phyloP scores from a whole-genome alignment of 2,113 vertebrate species.

The Pachyramphus minor region DNA sequence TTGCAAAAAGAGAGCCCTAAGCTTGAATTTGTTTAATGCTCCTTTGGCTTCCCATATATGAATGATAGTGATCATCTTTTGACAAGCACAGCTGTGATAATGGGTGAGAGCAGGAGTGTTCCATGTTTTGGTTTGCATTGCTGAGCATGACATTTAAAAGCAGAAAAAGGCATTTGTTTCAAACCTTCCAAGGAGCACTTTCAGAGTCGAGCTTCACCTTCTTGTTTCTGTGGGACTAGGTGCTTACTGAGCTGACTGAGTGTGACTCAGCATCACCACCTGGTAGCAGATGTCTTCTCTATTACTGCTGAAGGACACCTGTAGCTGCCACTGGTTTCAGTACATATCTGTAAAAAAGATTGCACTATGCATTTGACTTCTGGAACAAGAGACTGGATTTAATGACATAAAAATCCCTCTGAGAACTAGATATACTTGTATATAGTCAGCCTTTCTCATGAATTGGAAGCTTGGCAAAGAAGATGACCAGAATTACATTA shows the following conservation, averaged over 20 bases:
- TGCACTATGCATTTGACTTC: background rate
- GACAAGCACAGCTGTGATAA: background rate
- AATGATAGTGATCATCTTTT: slow-evolving; percentile 39
- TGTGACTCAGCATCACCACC: background rate
- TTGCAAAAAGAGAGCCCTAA: slow-evolving; percentile 28
- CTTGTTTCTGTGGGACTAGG: background rate
- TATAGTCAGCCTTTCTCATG: background rate
- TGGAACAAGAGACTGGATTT: background rate
- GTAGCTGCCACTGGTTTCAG: background rate
- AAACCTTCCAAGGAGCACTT: background rate
- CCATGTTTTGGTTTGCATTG: background rate
- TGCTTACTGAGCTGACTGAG: background rate
- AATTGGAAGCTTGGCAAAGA: background rate
- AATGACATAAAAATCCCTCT: background rate
- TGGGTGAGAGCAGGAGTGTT: background rate
- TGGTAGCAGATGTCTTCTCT: background rate
- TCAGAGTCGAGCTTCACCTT: background rate
- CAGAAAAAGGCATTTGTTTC: background rate
- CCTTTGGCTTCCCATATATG: slow-evolving; percentile 10
- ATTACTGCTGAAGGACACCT: background rate
- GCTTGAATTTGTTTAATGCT: slow-evolving; percentile 60
- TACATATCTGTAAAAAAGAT: background rate
- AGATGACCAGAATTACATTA: slow-evolving; percentile 21
- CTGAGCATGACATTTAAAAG: background rate
- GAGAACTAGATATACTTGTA: background rate